phyloP scores from a whole-genome alignment of 2,797 vertebrate genomes.

The Peromyscus aztecus region DNA sequence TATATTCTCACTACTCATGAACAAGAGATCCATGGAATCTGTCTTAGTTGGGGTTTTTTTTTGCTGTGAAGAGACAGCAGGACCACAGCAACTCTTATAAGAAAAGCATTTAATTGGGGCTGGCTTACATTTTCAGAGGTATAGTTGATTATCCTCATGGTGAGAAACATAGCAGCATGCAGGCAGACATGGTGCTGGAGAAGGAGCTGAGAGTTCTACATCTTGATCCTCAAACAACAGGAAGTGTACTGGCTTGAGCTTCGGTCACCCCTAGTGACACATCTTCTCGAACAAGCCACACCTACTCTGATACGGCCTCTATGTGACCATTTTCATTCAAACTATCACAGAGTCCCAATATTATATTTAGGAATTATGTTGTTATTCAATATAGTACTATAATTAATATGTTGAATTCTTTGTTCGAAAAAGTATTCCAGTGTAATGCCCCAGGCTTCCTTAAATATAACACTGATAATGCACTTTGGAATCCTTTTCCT shows the following conservation, averaged over 20 bases:
- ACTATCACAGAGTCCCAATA: background rate
- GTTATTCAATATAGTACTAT: background rate
- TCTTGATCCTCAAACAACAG: background rate
- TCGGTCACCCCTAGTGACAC: background rate
- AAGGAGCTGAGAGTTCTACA: background rate
- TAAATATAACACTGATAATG: background rate
- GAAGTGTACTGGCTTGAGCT: background rate
- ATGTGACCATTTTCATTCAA: background rate
- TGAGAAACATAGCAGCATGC: background rate
- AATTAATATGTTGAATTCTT: background rate
- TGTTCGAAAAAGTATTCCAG: background rate
- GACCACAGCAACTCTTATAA: background rate
- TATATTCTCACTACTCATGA: background rate
- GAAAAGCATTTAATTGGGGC: background rate
- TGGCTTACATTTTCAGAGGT: background rate
- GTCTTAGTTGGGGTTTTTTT: background rate
- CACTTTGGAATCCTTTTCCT: constrained; percentile 3
- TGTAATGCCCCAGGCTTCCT: background rate
- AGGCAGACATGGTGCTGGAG: background rate
- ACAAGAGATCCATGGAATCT: background rate
- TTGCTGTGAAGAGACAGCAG: background rate
- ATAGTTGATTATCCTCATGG: background rate
- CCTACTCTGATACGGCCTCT: background rate
- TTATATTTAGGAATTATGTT: background rate
- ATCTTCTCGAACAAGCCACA: background rate